These are phyloP conservation scores for Pogona vitticeps DNA, from an alignment of 2,113 vertebrate genomes.

Conservation along the genomic window DNA sequence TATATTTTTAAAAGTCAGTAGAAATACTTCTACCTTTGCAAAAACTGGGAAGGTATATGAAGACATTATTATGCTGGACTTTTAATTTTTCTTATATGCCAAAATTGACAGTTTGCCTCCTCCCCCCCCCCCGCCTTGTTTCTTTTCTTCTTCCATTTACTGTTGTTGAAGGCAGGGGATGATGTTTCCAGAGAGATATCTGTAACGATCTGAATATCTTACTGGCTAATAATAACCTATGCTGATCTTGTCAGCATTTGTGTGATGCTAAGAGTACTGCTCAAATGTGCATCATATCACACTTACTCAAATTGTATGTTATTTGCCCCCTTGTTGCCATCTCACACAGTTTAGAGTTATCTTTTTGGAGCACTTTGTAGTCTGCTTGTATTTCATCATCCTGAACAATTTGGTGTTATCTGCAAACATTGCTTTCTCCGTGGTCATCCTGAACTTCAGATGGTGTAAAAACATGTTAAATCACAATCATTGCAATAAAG, in stretches of 20 bases:
- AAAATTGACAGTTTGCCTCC: neutral
- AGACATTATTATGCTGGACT: neutral
- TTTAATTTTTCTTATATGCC: neutral
- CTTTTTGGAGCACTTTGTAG: too few relatives aligned
- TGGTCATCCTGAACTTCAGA: neutral
- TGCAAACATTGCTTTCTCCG: neutral
- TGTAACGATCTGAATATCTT: neutral
- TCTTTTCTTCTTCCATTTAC: too few relatives aligned
- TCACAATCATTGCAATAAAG: neutral
- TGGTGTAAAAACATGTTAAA: neutral
- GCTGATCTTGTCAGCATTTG: neutral
- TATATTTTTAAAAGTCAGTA: too few relatives aligned
- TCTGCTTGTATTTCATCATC: neutral
- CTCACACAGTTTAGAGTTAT: neutral
- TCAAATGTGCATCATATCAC: neutral
- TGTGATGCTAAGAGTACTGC: neutral
- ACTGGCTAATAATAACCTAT: neutral
- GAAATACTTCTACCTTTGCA: too few relatives aligned
- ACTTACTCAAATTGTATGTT: neutral
- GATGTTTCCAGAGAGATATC: neutral
- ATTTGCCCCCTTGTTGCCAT: neutral
- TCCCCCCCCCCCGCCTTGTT: too few relatives aligned
- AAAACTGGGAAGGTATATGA: too few relatives aligned
- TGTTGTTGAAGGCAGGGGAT: neutral
- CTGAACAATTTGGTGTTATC: neutral